Base-by-base conservation (phyloP, 2,888 invertebrate species). In the Amorpha juglandis region DNA sequence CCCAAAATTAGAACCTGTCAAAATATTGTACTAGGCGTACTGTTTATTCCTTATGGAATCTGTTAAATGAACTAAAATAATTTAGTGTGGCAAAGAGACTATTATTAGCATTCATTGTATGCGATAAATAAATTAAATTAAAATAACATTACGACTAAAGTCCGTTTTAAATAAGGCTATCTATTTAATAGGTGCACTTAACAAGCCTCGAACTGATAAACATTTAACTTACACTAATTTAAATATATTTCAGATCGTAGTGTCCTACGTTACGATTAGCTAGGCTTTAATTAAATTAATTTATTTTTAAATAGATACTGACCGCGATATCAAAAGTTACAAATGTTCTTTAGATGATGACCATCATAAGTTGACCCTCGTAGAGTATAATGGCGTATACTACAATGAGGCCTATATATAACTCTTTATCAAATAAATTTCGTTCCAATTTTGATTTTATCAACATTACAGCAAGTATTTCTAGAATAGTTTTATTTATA, bases 261-360 rank as follows among this genome's bases (percentile, higher is more conserved):
- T 16, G 16, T 16, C 16, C 16, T 35, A n/a, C n/a, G 14, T 7
- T 53, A 38, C 16, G 55, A 48, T 16, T 35, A 55, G 38, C 38
- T 38, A 38, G 55, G 35, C n/a, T 55, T 55, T 55, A 38, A 55
- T 55, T 35, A 35, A 53, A 53, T 52, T 52, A 14, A 52, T 53
- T 53, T 55, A 55, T 38, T 38, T 55, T 38, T 16, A 48, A 16
- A 16, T 16, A 48, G 16, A 48, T 48, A 14, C 16, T 16, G 48
- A 47, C n/a, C n/a, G 47, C 47, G 47, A 48, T 48, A 14, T 16
- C 48, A 6, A 1, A 48, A 48, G 48, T 48, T 48, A 48, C 48
- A 48, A 48, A 48, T 48, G 48, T 16, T 16, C 6, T 48, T 9
- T 9, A 38, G 48, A 48, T 48, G 14, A 48, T 7, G 16, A 16